Percentiles rank a stretch among this genome's conserved stretches.
Evolutionary conservation across 1,140 invertebrate genomes (phyloP).

Genomic region (Caenorhabditis latens): DNA sequence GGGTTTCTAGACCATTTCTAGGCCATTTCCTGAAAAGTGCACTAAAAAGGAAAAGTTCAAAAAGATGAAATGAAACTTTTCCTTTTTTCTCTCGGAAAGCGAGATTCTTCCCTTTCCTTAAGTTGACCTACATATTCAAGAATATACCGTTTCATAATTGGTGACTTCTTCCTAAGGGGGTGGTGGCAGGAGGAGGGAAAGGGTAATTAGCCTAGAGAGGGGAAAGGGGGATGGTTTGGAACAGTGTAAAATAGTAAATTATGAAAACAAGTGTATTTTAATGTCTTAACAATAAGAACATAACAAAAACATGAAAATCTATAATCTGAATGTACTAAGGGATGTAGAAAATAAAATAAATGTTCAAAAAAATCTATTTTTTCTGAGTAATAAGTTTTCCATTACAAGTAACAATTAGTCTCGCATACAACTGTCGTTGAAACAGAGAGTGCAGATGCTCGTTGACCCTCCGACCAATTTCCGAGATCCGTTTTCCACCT

Average conservation of each 20-base stretch:
- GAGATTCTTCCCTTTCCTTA: no score
- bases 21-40: neutral
- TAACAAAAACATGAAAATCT: neutral
- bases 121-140: conserved; percentile 11
- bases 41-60: neutral
- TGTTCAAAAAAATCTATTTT: neutral
- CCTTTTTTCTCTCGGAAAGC: no score
- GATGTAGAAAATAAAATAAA: neutral
- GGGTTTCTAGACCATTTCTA: no score
- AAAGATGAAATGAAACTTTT: neutral
- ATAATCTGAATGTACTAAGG: neutral
- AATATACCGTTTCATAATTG: conserved; percentile 34
- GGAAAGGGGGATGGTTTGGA: neutral
- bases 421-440: conserved; percentile 60
- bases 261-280: neutral
- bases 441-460: conserved; percentile 64
- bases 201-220: neutral
- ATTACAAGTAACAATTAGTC: conserved; percentile 61
- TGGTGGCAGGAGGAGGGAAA: neutral
- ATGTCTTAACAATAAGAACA: neutral
- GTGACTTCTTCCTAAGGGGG: neutral
- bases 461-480: conserved; percentile 63
- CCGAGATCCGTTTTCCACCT: conserved; percentile 49
- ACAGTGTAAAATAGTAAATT: neutral
- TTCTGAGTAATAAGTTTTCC: conserved; percentile 50